Conservation (phyloP, 2,797 vertebrate genomes). For the Lacerta bilineata region DNA sequence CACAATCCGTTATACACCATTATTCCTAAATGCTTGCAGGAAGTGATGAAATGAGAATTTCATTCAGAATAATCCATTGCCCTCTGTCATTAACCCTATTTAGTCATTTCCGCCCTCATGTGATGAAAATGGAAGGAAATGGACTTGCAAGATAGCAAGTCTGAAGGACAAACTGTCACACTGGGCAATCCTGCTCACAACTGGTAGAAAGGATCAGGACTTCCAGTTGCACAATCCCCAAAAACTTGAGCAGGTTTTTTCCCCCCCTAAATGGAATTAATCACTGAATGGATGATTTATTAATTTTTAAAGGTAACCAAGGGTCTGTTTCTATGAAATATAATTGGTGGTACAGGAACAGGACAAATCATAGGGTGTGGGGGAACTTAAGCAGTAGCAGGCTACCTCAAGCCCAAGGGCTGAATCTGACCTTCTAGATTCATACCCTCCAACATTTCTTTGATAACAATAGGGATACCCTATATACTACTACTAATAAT, state of each 20-base stretch:
- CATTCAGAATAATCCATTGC: background rate
- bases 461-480: too few species aligned
- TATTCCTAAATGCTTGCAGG: background rate
- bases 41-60: background rate
- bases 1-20: background rate
- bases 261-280: background rate
- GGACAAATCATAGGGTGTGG: too few species aligned
- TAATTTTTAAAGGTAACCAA: background rate
- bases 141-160: too few species aligned
- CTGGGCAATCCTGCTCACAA: background rate
- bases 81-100: background rate
- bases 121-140: too few species aligned
- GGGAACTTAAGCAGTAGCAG: too few species aligned
- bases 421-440: too few species aligned
- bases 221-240: background rate
- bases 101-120: background rate
- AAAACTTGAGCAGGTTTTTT: background rate
- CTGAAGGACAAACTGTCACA: background rate
- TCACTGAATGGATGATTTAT: background rate
- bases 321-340: too few species aligned
- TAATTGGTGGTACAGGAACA: background rate
- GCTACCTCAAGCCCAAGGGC: too few species aligned
- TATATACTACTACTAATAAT: too few species aligned
- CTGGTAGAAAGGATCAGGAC: background rate
- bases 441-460: too few species aligned